Percentiles rank a stretch among this genome's conserved stretches.
These are phyloP conservation scores for Pentamera pediparva DNA, from an alignment of 53 echinoderm and acorn worm species.

Conservation along the genomic window DNA sequence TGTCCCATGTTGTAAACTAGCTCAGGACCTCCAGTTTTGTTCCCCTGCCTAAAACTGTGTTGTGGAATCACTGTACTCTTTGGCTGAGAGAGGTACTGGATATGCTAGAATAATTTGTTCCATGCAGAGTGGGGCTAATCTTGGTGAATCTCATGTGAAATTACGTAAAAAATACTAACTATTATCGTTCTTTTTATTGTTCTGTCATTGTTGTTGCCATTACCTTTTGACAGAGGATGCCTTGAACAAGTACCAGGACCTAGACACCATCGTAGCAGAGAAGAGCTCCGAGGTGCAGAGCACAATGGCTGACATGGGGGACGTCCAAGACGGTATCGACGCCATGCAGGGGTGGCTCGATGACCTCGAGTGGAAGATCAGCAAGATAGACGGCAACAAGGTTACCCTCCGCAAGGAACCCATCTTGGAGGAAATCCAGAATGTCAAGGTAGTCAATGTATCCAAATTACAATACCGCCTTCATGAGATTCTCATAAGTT, in stretches of 20 bases:
- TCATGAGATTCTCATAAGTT: neutral
- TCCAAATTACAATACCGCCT: neutral
- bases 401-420: constrained; percentile 89
- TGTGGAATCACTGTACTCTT: too few species aligned
- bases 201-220: too few species aligned
- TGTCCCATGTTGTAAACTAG: too few species aligned
- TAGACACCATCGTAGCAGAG: constrained; percentile 60
- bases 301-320: constrained; percentile 85
- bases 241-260: constrained; percentile 75
- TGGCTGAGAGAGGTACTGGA: too few species aligned
- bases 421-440: constrained; percentile 88
- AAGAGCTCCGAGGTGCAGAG: constrained; percentile 66
- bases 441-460: constrained; percentile 68
- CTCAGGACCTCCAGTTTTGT: too few species aligned
- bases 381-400: constrained; percentile 76
- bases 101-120: too few species aligned
- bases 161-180: neutral
- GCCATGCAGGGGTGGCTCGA: constrained; percentile 82
- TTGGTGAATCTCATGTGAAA: too few species aligned
- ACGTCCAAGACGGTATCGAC: constrained; percentile 80
- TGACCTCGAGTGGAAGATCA: constrained; percentile 75
- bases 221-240: constrained; percentile 64
- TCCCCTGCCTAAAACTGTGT: too few species aligned
- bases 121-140: too few species aligned
- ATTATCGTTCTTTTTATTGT: neutral